Percentiles rank a stretch among this genome's conserved stretches.
Conservation (phyloP, 2,888 invertebrate genomes). For the Cephus nigrinus region DNA sequence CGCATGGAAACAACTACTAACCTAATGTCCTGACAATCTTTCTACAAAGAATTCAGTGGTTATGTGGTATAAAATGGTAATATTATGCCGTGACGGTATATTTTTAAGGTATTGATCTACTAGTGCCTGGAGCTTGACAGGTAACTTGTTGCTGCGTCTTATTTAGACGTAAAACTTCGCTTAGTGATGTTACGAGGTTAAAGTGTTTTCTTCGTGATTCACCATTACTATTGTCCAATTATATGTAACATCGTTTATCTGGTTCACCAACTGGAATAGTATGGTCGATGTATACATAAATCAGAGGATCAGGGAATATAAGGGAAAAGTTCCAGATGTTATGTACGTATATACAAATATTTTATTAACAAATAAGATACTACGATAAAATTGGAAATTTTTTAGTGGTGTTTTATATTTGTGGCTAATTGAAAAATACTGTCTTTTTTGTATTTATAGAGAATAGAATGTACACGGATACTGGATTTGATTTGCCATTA, state of each 20-base stretch:
- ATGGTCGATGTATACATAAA: too few species aligned
- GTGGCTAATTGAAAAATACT: not conserved
- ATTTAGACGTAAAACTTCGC: not conserved
- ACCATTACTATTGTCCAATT: not conserved
- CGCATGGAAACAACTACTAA: too few species aligned
- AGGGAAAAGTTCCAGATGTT: too few species aligned
- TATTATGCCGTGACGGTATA: not conserved
- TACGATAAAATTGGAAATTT: too few species aligned
- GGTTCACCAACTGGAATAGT: too few species aligned
- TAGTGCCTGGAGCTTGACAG: conserved; percentile 7
- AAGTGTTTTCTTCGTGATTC: not conserved
- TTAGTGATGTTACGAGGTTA: not conserved
- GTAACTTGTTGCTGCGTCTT: conserved; percentile 25
- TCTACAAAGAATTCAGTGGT: too few species aligned
- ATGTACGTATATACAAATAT: not conserved
- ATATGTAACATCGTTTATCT: not conserved
- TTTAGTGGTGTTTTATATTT: too few species aligned
- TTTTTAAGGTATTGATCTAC: conserved; percentile 15
- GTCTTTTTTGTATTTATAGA: not conserved
- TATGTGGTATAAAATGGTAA: not conserved
- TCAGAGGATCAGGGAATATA: too few species aligned
- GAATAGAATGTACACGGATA: not conserved
- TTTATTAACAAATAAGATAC: too few species aligned
- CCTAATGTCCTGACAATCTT: too few species aligned
- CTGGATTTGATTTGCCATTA: too few species aligned